Conservation (phyloP, 2,113 vertebrate genomes). For the Microcebus tavaratra region DNA sequence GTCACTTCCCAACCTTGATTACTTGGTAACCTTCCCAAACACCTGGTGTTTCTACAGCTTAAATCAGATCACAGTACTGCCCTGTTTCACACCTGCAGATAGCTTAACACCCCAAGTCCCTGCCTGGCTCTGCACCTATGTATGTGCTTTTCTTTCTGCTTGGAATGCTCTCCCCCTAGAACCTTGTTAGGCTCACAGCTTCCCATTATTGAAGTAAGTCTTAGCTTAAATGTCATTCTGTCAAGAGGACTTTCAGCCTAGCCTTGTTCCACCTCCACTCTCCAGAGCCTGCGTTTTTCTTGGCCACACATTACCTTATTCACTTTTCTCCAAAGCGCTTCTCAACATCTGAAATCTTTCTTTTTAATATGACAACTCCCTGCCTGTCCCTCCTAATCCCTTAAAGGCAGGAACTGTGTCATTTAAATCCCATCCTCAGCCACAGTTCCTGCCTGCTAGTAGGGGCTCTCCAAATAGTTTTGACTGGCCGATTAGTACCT, state of each 20-base stretch:
- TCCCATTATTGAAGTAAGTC: not conserved
- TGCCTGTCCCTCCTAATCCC: not conserved
- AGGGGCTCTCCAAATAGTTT: not conserved
- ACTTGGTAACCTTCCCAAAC: not conserved
- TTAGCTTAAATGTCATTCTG: not conserved
- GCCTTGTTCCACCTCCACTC: not conserved
- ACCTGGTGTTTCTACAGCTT: not conserved
- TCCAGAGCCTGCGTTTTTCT: not conserved
- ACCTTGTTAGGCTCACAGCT: not conserved
- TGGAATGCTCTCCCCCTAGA: not conserved
- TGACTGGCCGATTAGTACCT: not conserved
- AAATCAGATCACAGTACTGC: not conserved
- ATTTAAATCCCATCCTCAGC: not conserved
- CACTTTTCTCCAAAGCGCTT: not conserved
- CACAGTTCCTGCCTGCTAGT: not conserved
- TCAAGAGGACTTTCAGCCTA: not conserved
- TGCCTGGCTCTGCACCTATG: not conserved
- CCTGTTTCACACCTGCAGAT: not conserved
- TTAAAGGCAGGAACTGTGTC: not conserved
- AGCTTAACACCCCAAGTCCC: not conserved
- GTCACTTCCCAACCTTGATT: not conserved
- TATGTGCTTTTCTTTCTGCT: not conserved
- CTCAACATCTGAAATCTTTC: not conserved
- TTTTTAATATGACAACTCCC: not conserved
- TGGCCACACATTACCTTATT: not conserved